These are phyloP conservation scores for Anastrepha ludens DNA, from an alignment of 1,140 invertebrate species.

Conservation along the genomic window DNA sequence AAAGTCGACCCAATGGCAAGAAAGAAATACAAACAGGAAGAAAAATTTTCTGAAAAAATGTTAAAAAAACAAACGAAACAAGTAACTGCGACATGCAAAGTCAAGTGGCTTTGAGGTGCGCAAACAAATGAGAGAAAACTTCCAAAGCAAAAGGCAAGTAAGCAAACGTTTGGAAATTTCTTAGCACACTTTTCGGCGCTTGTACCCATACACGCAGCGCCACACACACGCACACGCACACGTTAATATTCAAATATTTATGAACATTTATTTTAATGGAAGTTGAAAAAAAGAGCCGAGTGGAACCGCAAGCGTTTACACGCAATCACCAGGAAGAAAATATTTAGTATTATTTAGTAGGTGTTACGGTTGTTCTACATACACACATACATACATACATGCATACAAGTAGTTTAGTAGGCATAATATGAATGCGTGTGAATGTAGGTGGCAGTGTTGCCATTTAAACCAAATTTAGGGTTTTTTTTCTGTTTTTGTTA, in stretches of 20 bases:
- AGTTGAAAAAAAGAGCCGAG: neutral
- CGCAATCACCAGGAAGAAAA: neutral
- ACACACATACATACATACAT: too few relatives aligned
- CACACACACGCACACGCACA: neutral
- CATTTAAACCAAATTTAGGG: too few relatives aligned
- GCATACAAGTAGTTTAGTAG: too few relatives aligned
- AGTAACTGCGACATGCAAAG: neutral
- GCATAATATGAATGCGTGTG: too few relatives aligned
- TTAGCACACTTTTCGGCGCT: slow-evolving; percentile 25
- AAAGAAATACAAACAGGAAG: neutral
- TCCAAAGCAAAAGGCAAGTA: neutral
- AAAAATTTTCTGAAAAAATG: neutral
- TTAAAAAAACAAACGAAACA: neutral
- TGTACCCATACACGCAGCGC: neutral
- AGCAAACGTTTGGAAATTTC: neutral
- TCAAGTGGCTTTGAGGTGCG: neutral
- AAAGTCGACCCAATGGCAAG: neutral
- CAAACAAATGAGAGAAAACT: neutral
- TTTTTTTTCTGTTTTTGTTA: too few relatives aligned
- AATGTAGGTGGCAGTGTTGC: too few relatives aligned
- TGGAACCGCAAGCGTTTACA: neutral
- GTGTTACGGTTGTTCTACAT: too few relatives aligned
- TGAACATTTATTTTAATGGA: neutral
- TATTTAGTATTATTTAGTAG: neutral
- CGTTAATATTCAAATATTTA: neutral